Conservation (phyloP, 2,113 vertebrate genomes). For the Ictalurus furcatus region DNA sequence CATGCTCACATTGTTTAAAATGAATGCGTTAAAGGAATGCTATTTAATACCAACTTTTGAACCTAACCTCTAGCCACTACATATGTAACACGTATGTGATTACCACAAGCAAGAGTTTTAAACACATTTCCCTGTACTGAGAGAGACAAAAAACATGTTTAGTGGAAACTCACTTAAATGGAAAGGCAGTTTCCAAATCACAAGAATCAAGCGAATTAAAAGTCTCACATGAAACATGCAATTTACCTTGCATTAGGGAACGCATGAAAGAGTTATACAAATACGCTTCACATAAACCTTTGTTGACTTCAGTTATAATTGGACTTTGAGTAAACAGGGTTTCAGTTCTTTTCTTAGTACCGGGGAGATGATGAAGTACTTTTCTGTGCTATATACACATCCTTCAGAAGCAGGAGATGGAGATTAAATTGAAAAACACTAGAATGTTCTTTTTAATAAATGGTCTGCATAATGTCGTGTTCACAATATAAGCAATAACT, state of each 20-base stretch:
- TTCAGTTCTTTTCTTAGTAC: neutral
- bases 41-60: neutral
- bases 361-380: neutral
- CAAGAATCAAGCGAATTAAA: neutral
- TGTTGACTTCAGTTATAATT: neutral
- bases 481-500: neutral
- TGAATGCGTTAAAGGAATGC: neutral
- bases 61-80: neutral
- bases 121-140: neutral
- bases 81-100: neutral
- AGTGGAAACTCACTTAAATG: neutral
- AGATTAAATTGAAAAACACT: no score
- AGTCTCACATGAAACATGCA: neutral
- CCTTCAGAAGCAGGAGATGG: neutral
- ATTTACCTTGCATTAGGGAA: neutral
- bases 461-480: neutral
- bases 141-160: no score
- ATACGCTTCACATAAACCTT: neutral
- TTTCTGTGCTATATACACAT: neutral
- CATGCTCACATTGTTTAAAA: neutral
- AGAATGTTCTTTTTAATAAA: no score
- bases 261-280: neutral
- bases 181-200: neutral
- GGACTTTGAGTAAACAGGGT: neutral
- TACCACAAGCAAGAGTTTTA: neutral